These are phyloP conservation scores for Achlya flavicornis DNA, from an alignment of 2,888 invertebrate species.

Conservation along the genomic window DNA sequence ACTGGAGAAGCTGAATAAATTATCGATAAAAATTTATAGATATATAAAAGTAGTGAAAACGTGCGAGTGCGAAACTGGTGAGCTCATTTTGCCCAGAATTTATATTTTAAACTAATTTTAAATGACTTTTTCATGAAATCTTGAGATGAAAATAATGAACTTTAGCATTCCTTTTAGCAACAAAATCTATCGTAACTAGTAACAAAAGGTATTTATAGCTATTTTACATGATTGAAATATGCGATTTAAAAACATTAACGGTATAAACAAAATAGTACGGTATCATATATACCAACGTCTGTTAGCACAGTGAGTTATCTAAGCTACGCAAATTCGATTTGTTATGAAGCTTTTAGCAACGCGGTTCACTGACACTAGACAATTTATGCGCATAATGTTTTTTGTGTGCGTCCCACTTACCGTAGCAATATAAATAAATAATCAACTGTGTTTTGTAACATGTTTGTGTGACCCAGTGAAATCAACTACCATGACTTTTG, in stretches of 20 bases:
- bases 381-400: slow-evolving; percentile 17
- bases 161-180: too few relatives aligned
- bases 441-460: slow-evolving; percentile 4
- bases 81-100: background rate
- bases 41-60: background rate
- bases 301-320: background rate
- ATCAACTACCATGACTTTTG: background rate
- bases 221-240: too few relatives aligned
- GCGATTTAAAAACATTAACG: background rate
- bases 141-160: too few relatives aligned
- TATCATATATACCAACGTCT: background rate
- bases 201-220: too few relatives aligned
- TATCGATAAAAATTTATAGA: background rate
- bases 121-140: too few relatives aligned
- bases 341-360: slow-evolving; percentile 13
- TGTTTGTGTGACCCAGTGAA: slow-evolving; percentile 9
- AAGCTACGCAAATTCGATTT: slow-evolving; percentile 2
- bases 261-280: background rate
- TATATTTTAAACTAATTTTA: too few relatives aligned
- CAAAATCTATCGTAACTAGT: too few relatives aligned
- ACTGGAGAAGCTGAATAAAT: slow-evolving; percentile 27
- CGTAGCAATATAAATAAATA: slow-evolving; percentile 1
- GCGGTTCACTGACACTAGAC: slow-evolving; percentile 20
- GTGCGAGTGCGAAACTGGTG: too few relatives aligned
- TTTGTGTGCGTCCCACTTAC: slow-evolving; percentile 9